phyloP scores from a whole-genome alignment of 2,797 vertebrate species.

The Tapirus indicus region DNA sequence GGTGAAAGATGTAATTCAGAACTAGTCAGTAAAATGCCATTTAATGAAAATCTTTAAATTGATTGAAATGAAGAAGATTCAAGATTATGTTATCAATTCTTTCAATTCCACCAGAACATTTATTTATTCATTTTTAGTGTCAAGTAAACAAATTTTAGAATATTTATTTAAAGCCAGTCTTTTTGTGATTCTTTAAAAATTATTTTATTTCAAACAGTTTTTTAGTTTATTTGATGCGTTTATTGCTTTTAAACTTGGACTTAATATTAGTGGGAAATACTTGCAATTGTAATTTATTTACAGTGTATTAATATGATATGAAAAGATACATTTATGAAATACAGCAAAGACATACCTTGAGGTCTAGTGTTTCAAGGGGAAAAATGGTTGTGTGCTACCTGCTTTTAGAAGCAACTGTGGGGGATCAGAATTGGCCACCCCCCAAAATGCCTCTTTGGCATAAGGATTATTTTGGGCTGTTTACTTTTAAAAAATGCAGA shows the following conservation, averaged over 20 bases:
- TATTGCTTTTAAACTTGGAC: constrained; percentile 56
- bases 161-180: constrained; percentile 26
- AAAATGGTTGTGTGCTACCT: neutral
- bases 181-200: neutral
- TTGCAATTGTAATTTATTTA: constrained; percentile 39
- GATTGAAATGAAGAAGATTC: constrained; percentile 32
- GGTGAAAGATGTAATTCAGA: constrained; percentile 58
- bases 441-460: too few species aligned
- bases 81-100: neutral
- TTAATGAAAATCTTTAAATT: constrained; percentile 44
- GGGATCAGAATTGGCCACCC: too few species aligned
- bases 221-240: constrained; percentile 42
- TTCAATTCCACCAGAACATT: neutral
- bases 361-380: constrained; percentile 28
- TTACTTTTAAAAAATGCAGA: too few species aligned
- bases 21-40: constrained; percentile 12
- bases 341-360: neutral
- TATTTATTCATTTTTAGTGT: neutral
- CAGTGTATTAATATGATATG: neutral
- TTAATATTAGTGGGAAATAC: constrained; percentile 2
- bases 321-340: constrained; percentile 47
- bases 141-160: neutral
- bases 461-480: too few species aligned
- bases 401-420: neutral
- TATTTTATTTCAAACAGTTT: neutral